These are phyloP conservation scores for Chrysopa pallens DNA, from an alignment of 1,140 invertebrate species.

Conservation along the genomic window DNA sequence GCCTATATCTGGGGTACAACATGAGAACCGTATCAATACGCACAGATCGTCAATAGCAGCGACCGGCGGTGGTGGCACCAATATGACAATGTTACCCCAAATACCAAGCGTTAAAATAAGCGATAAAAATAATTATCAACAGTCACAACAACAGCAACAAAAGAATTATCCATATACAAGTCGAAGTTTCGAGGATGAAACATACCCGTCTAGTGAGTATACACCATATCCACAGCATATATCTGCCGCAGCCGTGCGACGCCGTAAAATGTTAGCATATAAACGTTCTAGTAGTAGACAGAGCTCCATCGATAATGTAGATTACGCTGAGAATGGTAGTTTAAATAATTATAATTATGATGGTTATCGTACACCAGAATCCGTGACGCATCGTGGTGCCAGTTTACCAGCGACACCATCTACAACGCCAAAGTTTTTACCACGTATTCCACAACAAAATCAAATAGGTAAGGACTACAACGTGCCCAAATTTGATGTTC, in stretches of 20 bases:
- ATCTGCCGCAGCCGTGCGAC: conserved; percentile 3
- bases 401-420: conserved; percentile 21
- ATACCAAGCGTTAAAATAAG: conserved; percentile 11
- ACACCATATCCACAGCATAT: neutral
- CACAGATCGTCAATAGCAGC: conserved; percentile 24
- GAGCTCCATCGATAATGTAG: conserved; percentile 13
- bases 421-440: conserved; percentile 14
- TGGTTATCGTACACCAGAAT: conserved; percentile 13
- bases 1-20: conserved; percentile 12
- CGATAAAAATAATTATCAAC: neutral
- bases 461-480: too few relatives aligned
- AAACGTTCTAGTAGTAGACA: conserved; percentile 17
- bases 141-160: too few relatives aligned
- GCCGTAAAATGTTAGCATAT: conserved; percentile 2
- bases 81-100: conserved; percentile 19
- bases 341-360: conserved; percentile 9
- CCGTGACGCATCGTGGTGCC: conserved; percentile 14
- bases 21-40: conserved; percentile 20
- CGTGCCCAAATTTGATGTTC: too few relatives aligned
- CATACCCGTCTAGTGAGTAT: neutral
- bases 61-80: conserved; percentile 10
- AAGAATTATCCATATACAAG: conserved; percentile 4
- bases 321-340: neutral
- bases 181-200: conserved; percentile 1
- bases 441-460: conserved; percentile 12